phyloP scores from a whole-genome alignment of 2,113 vertebrate genomes.

The Orthonyx spaldingii region DNA sequence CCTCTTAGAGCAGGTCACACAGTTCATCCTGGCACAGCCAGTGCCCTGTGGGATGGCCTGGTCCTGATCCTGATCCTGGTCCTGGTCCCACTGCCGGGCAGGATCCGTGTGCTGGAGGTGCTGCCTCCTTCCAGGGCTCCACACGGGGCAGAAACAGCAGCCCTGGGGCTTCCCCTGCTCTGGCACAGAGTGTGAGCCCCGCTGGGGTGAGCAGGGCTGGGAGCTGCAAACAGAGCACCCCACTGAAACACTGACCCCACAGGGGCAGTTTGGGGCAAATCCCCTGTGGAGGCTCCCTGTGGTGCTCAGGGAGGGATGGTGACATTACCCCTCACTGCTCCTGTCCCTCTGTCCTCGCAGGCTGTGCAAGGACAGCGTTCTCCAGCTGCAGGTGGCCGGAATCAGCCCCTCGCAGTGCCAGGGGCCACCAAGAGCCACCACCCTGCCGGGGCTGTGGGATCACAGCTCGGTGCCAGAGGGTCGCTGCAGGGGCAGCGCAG shows the following conservation, averaged over 20 bases:
- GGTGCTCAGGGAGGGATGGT: not conserved
- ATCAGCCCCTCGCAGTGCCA: not conserved
- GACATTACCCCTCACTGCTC: not conserved
- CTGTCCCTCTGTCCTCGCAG: not conserved
- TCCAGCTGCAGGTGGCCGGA: not conserved
- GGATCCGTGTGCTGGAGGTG: rapidly evolving
- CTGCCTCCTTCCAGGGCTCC: not conserved
- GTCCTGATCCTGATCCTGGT: not conserved
- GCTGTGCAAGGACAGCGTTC: not conserved
- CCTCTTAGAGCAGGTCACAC: not conserved
- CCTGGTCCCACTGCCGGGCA: rapidly evolving
- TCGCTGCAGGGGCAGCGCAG: not conserved
- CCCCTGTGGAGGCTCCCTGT: rapidly evolving
- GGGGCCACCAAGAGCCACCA: not conserved
- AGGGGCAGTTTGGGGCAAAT: rapidly evolving
- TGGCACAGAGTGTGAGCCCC: not conserved
- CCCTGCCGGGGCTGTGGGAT: rapidly evolving
- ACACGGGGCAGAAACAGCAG: not conserved
- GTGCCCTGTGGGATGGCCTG: not conserved
- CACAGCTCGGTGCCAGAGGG: not conserved
- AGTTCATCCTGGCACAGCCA: not conserved
- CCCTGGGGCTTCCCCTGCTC: not conserved
- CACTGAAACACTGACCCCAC: not conserved
- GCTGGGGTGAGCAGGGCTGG: not conserved
- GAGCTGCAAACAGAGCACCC: not conserved